These are phyloP conservation scores for Oeneis ivallda DNA, from an alignment of 2,888 invertebrate genomes.

Conservation along the genomic window DNA sequence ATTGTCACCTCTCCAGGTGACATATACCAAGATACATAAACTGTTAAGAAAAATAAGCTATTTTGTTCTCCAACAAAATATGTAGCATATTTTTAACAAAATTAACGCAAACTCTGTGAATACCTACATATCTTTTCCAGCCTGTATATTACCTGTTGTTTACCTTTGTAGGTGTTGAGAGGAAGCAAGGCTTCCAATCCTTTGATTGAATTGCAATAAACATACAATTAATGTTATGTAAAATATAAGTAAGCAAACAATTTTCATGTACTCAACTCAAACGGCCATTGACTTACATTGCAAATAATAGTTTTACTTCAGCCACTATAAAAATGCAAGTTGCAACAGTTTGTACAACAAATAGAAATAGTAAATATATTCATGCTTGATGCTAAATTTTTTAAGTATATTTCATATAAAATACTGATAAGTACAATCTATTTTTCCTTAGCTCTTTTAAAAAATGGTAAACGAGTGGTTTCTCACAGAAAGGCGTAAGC, in stretches of 20 bases:
- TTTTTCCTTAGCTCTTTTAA: too few relatives aligned
- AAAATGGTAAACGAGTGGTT: too few relatives aligned
- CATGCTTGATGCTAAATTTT: constrained; percentile 15
- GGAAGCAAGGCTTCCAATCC: constrained; percentile 58
- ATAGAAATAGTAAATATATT: neutral
- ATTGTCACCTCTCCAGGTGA: too few relatives aligned
- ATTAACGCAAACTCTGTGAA: too few relatives aligned
- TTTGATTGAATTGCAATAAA: constrained; percentile 55
- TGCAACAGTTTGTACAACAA: constrained; percentile 14
- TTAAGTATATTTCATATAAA: too few relatives aligned
- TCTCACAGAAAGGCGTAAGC: too few relatives aligned
- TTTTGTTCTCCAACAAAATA: too few relatives aligned
- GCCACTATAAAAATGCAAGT: constrained; percentile 8
- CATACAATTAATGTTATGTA: constrained; percentile 35
- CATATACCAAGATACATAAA: too few relatives aligned
- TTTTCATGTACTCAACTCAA: neutral
- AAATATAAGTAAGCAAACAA: constrained; percentile 13
- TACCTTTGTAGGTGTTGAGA: constrained; percentile 66
- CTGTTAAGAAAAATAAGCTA: too few relatives aligned
- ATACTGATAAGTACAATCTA: too few relatives aligned
- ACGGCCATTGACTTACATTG: constrained; percentile 14
- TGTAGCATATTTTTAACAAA: too few relatives aligned
- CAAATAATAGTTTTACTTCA: constrained; percentile 6
- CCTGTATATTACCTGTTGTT: constrained; percentile 38
- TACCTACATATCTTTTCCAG: too few relatives aligned